phyloP scores from a whole-genome alignment of 2,888 invertebrate genomes.

The Rotaria magnacalcarata region DNA sequence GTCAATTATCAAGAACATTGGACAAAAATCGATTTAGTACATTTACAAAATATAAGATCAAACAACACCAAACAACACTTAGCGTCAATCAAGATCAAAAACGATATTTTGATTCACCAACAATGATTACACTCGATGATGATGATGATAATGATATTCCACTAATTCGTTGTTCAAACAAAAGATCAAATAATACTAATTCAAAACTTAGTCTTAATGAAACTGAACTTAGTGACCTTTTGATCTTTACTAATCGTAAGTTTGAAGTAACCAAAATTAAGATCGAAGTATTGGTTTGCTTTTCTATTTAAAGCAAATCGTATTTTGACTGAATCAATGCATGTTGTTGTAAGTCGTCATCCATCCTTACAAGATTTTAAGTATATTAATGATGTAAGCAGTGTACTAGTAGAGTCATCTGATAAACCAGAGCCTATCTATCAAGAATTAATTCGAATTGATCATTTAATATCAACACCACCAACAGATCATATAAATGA shows the following conservation, averaged over 20 bases:
- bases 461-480: not conserved
- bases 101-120: slow-evolving; percentile 27
- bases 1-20: not conserved
- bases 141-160: not conserved
- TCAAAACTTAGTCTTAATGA: not conserved
- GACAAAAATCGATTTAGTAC: not conserved
- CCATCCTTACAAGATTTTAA: slow-evolving; percentile 22
- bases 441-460: slow-evolving; percentile 17
- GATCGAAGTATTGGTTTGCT: not conserved
- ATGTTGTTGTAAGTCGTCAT: not conserved
- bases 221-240: slow-evolving; percentile 1
- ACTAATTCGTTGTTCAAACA: not conserved
- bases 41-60: slow-evolving; percentile 32
- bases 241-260: slow-evolving; percentile 19
- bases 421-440: not conserved
- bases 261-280: not conserved
- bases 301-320: not conserved
- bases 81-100: not conserved
- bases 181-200: not conserved
- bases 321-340: slow-evolving; percentile 10
- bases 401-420: not conserved
- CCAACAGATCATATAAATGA: not conserved
- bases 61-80: not conserved
- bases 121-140: not conserved
- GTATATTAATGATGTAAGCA: not conserved